A percentile compares a stretch with the other conserved stretches of the same genome.
Conservation (phyloP, 2,888 invertebrate genomes). For the Marronus borbonicus region DNA sequence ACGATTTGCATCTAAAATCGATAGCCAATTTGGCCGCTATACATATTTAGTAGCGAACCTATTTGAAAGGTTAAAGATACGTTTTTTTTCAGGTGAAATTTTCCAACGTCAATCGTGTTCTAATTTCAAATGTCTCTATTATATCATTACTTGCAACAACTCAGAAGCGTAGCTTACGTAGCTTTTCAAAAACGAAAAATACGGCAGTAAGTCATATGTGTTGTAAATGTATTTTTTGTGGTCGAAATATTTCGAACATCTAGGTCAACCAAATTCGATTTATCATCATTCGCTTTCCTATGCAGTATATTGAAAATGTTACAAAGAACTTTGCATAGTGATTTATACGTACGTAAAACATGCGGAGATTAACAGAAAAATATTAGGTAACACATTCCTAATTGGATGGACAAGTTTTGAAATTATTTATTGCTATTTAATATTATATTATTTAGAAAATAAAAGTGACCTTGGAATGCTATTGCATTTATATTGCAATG, state of each 20-base stretch:
- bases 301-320: neutral
- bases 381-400: constrained; percentile 27
- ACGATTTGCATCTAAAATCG: constrained; percentile 8
- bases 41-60: constrained; percentile 1
- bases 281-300: constrained; percentile 16
- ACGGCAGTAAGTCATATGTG: no score
- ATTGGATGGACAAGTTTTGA: constrained; percentile 23
- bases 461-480: no score
- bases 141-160: constrained; percentile 22
- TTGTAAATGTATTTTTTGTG: neutral
- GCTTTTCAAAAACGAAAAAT: neutral
- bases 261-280: constrained; percentile 41
- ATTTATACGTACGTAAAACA: neutral
- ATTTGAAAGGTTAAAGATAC: constrained; percentile 19
- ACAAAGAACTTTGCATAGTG: constrained; percentile 8
- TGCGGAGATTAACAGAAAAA: constrained; percentile 13
- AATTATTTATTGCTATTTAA: constrained; percentile 1
- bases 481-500: no score
- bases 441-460: no score
- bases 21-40: neutral
- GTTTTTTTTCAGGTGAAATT: constrained; percentile 11
- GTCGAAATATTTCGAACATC: constrained; percentile 26
- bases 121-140: constrained; percentile 35
- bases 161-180: neutral
- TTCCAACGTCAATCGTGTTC: constrained; percentile 15